Percentiles rank a stretch among this genome's conserved stretches.
Evolutionary conservation across 2,797 vertebrate genomes (phyloP).

Genomic region (Coccyzus lansbergi): DNA sequence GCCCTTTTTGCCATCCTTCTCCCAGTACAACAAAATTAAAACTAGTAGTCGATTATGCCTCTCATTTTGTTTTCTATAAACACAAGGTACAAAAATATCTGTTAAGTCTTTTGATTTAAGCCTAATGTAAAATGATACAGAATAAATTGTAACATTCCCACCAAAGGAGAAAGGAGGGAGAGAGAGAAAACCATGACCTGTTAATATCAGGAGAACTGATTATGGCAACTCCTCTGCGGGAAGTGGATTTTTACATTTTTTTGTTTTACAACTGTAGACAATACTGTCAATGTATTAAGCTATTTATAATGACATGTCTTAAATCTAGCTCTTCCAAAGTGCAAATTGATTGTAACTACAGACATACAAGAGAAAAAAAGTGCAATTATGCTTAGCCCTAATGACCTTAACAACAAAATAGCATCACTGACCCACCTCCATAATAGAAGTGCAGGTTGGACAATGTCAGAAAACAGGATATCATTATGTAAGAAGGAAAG

Average conservation of each 20-base stretch:
- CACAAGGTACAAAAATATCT: not conserved
- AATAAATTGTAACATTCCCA: not conserved
- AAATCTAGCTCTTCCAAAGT: not conserved
- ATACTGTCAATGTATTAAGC: not conserved
- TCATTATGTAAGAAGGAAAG: not conserved
- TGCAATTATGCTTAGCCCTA: not conserved
- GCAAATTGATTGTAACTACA: not conserved
- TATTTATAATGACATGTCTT: not conserved
- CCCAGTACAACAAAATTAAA: not conserved
- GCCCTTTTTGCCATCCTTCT: not conserved
- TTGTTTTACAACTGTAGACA: not conserved
- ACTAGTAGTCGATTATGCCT: not conserved
- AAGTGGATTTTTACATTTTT: not conserved
- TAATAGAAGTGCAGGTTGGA: not conserved
- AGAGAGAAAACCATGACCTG: not conserved
- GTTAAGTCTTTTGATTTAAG: not conserved
- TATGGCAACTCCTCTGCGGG: not conserved
- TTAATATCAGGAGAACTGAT: not conserved
- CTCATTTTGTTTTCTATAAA: not conserved
- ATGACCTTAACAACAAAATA: not conserved
- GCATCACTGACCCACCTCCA: not conserved
- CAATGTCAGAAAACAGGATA: not conserved
- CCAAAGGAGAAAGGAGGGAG: not conserved
- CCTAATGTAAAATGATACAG: not conserved
- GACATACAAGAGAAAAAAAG: not conserved